Evolutionary conservation across 2,113 vertebrate genomes (phyloP).

Genomic region (Odontophorus gujanensis): DNA sequence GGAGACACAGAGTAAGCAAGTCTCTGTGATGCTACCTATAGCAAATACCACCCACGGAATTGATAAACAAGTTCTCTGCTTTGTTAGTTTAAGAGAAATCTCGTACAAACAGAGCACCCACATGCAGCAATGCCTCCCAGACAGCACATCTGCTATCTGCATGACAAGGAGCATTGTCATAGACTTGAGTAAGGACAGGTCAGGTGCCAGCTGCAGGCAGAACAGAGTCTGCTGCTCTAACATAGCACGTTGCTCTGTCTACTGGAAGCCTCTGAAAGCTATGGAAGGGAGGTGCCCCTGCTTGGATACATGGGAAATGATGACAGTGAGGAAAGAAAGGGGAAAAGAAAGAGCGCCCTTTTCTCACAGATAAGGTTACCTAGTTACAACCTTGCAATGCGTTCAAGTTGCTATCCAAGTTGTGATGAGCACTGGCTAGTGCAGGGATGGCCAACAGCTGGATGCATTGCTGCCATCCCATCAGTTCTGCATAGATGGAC

Average conservation of each 20-base stretch:
- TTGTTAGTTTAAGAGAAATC: conserved; percentile 9
- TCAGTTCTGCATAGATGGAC: not conserved
- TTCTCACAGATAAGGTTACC: too few relatives aligned
- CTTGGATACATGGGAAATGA: not conserved
- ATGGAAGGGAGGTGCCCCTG: not conserved
- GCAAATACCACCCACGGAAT: not conserved
- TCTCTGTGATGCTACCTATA: not conserved
- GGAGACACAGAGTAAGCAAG: not conserved
- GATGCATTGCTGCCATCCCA: not conserved
- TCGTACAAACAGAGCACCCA: conserved; percentile 30
- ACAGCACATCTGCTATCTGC: conserved; percentile 11
- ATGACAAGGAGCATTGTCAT: not conserved
- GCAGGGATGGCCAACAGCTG: not conserved
- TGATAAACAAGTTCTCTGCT: conserved; percentile 33
- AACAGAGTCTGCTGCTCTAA: not conserved
- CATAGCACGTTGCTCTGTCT: not conserved
- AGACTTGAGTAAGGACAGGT: not conserved
- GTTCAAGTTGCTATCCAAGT: not conserved
- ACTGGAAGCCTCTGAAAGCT: not conserved
- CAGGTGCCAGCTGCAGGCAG: not conserved
- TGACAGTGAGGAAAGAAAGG: not conserved
- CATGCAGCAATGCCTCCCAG: conserved; percentile 37
- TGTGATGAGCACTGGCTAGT: not conserved
- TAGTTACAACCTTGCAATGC: too few relatives aligned
- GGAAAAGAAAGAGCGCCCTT: not conserved